These are phyloP conservation scores for Ectropis crepuscularia DNA, from an alignment of 2,888 invertebrate genomes.

Conservation along the genomic window DNA sequence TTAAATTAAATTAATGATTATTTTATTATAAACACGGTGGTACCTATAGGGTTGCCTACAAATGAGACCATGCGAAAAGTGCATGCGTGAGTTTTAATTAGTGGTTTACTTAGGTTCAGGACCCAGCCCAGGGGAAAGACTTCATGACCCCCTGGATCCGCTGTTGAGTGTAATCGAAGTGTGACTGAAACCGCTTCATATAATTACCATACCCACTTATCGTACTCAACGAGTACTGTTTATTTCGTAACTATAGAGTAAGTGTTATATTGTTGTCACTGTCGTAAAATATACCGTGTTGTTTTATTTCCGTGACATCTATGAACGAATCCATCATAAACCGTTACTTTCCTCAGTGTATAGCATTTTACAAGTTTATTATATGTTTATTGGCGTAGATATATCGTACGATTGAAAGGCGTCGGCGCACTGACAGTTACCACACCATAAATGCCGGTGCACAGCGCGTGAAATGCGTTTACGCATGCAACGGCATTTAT, in stretches of 20 bases:
- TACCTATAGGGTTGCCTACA: too few relatives aligned
- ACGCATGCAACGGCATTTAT: constrained; percentile 35
- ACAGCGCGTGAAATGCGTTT: constrained; percentile 30
- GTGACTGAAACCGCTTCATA: too few relatives aligned
- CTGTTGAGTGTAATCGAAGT: too few relatives aligned
- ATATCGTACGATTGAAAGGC: constrained; percentile 9
- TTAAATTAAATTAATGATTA: too few relatives aligned
- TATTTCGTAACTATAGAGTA: neutral
- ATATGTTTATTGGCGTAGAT: neutral
- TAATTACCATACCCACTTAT: neutral
- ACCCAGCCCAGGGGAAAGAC: too few relatives aligned
- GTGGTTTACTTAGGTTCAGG: too few relatives aligned
- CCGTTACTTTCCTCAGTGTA: neutral
- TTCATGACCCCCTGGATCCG: too few relatives aligned
- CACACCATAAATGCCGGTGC: constrained; percentile 29
- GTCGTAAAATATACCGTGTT: neutral
- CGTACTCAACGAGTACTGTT: neutral
- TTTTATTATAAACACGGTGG: too few relatives aligned
- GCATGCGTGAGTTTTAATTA: too few relatives aligned
- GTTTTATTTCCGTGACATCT: neutral
- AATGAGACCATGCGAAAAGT: too few relatives aligned
- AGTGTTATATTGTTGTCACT: neutral
- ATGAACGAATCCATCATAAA: constrained; percentile 1
- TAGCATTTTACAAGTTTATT: constrained; percentile 4
- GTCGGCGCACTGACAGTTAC: constrained; percentile 24